phyloP scores from a whole-genome alignment of 1,140 invertebrate genomes.

The Pseudomyrmex flavicornis region DNA sequence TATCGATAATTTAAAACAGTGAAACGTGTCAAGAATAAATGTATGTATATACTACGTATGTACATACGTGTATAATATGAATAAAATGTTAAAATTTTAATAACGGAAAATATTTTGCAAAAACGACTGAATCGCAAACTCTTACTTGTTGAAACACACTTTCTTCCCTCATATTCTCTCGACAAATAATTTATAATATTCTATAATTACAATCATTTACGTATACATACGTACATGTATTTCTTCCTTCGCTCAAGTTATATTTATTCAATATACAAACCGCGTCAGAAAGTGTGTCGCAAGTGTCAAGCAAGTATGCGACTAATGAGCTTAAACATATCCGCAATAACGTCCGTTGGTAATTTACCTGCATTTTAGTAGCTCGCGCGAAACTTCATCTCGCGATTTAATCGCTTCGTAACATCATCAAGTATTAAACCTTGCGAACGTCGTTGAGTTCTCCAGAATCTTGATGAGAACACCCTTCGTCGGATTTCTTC shows the following conservation, averaged over 20 bases:
- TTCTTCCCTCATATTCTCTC: background rate
- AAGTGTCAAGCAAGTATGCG: conserved; percentile 36
- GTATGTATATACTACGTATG: too few species aligned
- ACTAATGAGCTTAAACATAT: conserved; percentile 40
- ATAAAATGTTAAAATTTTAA: conserved; percentile 18
- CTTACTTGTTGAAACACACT: background rate
- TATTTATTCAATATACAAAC: conserved; percentile 49
- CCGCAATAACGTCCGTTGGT: conserved; percentile 28
- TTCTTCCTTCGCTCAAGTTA: background rate
- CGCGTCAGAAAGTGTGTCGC: conserved; percentile 15
- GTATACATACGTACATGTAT: conserved; percentile 10
- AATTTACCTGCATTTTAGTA: conserved; percentile 49
- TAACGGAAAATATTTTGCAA: background rate
- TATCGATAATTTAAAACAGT: too few species aligned
- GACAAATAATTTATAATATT: background rate
- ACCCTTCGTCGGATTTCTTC: conserved; percentile 23
- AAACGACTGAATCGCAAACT: background rate
- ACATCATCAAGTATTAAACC: conserved; percentile 34
- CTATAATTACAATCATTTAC: too few species aligned
- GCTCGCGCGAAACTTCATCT: conserved; percentile 46
- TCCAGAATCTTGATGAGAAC: background rate
- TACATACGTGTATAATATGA: too few species aligned
- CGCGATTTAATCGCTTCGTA: conserved; percentile 12
- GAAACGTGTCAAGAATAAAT: too few species aligned
- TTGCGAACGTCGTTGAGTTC: background rate